Base-by-base conservation (phyloP, 2,113 vertebrate species). In the Eudyptes chrysolophus region DNA sequence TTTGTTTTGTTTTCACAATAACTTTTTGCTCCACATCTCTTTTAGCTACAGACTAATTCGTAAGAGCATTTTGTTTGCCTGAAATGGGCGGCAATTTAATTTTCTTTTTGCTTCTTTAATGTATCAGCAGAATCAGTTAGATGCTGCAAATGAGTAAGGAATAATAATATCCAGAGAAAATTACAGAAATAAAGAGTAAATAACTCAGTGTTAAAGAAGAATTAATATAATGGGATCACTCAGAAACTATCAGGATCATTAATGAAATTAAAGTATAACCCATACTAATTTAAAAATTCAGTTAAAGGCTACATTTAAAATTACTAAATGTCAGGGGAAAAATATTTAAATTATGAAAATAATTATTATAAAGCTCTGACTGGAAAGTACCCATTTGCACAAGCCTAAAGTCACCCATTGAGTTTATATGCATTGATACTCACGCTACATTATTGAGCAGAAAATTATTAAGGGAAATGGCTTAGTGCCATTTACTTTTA, bases 141-240 rank as follows among this genome's bases (percentile, higher is more conserved):
- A 96, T 88, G 46, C 57, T 92, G n/a, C 80, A 88, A 96, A 96
- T 79, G 81, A 91, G 74, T 69, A 78, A 94, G 66, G 38, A 85
- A 96, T 92, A 96, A 94, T 94, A 96, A 90, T 89, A 95, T 82
- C 75, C 38, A 81, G 71, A 93, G 94, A 84, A 97, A 95, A 97
- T 96, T 92, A 95, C 89, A 5, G 29, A 97, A 95, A 95, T 80
- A 95, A 95, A 97, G 89, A 97, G 93, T 95, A 97, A 96, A 97
- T 98, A 94, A 93, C 79, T 96, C 76, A 84, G 79, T 89, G 72
- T 88, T 96, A 95, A 93, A 92, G 84, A 84, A 95, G 94, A 94
- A 95, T 91, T 94, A 94, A 93, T 92, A 92, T 89, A 97, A 97
- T 93, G 58, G 82, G 75, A 96, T 94, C 94, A 89, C 78, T 94